Evolutionary conservation across 37 sponge, comb jelly and placozoan species (phyloP), one percentile per base, ranked within the genome.

Genomic region (Ianthella basta): DNA sequence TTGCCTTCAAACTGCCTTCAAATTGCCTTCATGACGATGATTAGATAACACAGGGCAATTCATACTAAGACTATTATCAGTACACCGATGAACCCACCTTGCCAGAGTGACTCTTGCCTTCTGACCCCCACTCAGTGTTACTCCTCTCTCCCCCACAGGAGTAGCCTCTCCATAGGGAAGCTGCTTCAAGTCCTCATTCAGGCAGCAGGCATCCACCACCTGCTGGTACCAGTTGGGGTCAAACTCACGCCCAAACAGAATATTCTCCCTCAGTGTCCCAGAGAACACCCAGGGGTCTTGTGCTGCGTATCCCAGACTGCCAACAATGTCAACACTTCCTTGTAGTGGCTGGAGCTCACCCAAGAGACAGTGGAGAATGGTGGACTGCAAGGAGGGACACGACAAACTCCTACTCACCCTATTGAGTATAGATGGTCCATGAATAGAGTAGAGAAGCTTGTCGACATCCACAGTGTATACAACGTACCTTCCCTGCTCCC

Each of bases 271-370:
- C 40, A 89, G 32, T 44, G 90, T 89, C 0, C 85, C 85, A 15
- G 90, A 84, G 75, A 80, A 85, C 39, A 89, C 44, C 90, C 90
- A 89, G 35, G 90, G 59, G n/a, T 85, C 83, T 44, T 89, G 90
- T n/a, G 68, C 23, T 15, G 85, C 37, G 50, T 84, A 89, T 4
- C 87, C 65, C 8, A 85, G n/a, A 84, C 44, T 50, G 3, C 89
- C 89, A 15, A 20, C 73, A 40, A 88, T 85, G 32, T 80, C 56
- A 3, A 87, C 73, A 44, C 41, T 72, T 12, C 82, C 87, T 15
- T 59, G 53, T 25, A 87, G 3, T 67, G 87, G 74, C 63, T 66
- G 35, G 39, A 87, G 82, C 57, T 87, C 87, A 25, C 81, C 82
- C 65, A 87, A 60, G 24, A 87, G 38, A 81, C 75, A 87, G 29